Evolutionary conservation across 92 coral and sea anemone species (phyloP).

Genomic region (Umimayanthus chanpuru): DNA sequence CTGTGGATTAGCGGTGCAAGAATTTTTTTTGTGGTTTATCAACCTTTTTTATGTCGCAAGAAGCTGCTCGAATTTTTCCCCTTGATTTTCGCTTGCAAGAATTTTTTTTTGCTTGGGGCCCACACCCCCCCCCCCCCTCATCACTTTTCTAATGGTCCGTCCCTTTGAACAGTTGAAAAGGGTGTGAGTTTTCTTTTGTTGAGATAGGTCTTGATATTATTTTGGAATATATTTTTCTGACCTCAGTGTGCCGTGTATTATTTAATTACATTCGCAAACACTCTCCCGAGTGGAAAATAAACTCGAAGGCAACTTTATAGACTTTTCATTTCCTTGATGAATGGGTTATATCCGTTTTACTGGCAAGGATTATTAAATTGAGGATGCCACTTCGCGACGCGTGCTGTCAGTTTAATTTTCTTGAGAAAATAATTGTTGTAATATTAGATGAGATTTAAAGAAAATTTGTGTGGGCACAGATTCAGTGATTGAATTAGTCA

Average conservation of each 20-base stretch:
- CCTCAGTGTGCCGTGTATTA: background rate
- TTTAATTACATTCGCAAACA: background rate
- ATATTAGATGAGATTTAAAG: background rate
- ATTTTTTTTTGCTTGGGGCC: too few relatives aligned
- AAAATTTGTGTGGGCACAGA: background rate
- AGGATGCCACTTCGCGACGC: background rate
- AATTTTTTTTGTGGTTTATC: too few relatives aligned
- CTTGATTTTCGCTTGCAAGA: too few relatives aligned
- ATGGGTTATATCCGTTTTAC: slow-evolving; percentile 1
- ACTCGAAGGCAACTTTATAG: slow-evolving; percentile 36
- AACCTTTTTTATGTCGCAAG: too few relatives aligned
- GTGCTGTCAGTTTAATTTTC: background rate
- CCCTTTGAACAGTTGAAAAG: background rate
- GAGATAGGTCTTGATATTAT: background rate
- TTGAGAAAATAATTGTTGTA: background rate
- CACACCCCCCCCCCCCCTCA: too few relatives aligned
- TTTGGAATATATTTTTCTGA: background rate
- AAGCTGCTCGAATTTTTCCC: too few relatives aligned
- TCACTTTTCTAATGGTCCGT: too few relatives aligned
- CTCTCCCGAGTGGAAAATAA: slow-evolving; percentile 22
- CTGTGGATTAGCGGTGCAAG: too few relatives aligned
- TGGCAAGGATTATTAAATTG: background rate
- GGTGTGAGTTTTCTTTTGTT: background rate
- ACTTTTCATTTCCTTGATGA: slow-evolving; percentile 39
- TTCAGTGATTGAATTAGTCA: background rate